Percentiles rank a stretch among this genome's conserved stretches.
phyloP scores from a whole-genome alignment of 2,888 invertebrate species.

The Alviniconcha strummeri region DNA sequence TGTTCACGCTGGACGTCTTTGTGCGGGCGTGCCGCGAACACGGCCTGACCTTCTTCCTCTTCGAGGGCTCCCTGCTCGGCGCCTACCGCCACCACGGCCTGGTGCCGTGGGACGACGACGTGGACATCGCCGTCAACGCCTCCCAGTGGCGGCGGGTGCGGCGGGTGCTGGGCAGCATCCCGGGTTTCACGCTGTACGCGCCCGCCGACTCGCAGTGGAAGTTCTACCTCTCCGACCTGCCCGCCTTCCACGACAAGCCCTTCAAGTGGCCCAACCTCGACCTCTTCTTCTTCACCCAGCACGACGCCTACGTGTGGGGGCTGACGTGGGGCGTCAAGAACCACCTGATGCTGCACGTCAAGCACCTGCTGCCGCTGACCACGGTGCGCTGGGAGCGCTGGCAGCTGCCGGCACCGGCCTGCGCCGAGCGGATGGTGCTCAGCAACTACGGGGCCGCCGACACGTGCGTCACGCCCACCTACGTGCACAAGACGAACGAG shows the following conservation, averaged over 20 bases:
- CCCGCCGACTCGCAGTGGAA: slow-evolving; percentile 51
- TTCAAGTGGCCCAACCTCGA: slow-evolving; percentile 61
- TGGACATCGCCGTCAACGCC: slow-evolving; percentile 51
- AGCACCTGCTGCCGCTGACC: slow-evolving; percentile 41
- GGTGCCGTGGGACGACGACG: slow-evolving; percentile 61
- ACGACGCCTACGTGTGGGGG: slow-evolving; percentile 53
- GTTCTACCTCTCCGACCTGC: slow-evolving; percentile 46
- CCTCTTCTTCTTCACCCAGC: slow-evolving; percentile 57
- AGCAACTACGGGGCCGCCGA: slow-evolving; percentile 30
- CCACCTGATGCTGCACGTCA: slow-evolving; percentile 31
- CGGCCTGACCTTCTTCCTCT: slow-evolving; percentile 36
- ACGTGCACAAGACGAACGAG: slow-evolving; percentile 43
- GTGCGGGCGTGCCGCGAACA: slow-evolving; percentile 12
- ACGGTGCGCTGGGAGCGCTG: slow-evolving; percentile 45
- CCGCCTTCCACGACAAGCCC: slow-evolving; percentile 40
- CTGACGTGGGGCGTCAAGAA: slow-evolving; percentile 41
- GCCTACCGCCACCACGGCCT: slow-evolving; percentile 53
- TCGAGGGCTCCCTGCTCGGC: slow-evolving; percentile 41
- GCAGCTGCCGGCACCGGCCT: slow-evolving; percentile 41
- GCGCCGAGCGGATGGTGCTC: slow-evolving; percentile 23
- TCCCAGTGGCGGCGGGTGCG: slow-evolving; percentile 43
- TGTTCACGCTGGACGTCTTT: slow-evolving; percentile 30
- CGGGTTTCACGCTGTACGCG: slow-evolving; percentile 46
- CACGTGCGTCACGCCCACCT: slow-evolving; percentile 39
- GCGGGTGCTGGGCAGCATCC: slow-evolving; percentile 43